Percentiles rank a stretch among this genome's conserved stretches.
phyloP scores from a whole-genome alignment of 2,113 vertebrate genomes.

The Polyodon spathula region DNA sequence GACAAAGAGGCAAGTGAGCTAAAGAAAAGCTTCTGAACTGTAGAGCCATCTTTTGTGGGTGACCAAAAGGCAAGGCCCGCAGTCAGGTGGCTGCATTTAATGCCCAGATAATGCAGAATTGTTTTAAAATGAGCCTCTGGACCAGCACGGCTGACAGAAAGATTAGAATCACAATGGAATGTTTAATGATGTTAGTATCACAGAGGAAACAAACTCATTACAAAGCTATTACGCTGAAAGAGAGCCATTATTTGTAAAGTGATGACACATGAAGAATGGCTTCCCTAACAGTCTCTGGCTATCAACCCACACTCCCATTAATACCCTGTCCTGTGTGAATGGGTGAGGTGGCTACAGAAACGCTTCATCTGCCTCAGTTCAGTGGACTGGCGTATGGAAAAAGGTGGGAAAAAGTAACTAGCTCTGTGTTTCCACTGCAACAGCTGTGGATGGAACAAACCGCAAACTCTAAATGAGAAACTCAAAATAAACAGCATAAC shows the following conservation, averaged over 20 bases:
- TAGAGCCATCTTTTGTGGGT: neutral
- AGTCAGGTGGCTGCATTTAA: conserved; percentile 9
- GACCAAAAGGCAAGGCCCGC: neutral
- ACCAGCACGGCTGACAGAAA: neutral
- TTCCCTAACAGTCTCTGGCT: neutral
- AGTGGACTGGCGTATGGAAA: too few relatives aligned
- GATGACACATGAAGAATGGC: conserved; percentile 3
- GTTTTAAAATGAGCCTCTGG: neutral
- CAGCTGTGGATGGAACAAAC: too few relatives aligned
- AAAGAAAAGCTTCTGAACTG: neutral
- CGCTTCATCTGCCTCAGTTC: too few relatives aligned
- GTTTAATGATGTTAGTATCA: conserved; percentile 8
- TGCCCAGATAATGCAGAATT: conserved; percentile 2
- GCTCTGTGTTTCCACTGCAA: too few relatives aligned
- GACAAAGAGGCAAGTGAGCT: neutral
- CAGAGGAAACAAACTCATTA: neutral
- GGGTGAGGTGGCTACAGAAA: too few relatives aligned
- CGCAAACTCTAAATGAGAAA: too few relatives aligned
- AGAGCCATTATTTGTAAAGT: neutral
- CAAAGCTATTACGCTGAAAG: neutral
- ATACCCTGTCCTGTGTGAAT: too few relatives aligned
- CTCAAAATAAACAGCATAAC: too few relatives aligned
- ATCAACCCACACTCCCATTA: neutral
- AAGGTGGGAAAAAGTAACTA: too few relatives aligned
- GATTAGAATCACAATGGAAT: conserved; percentile 9